phyloP scores from a whole-genome alignment of 1,140 invertebrate genomes.

The Babylonia areolata region DNA sequence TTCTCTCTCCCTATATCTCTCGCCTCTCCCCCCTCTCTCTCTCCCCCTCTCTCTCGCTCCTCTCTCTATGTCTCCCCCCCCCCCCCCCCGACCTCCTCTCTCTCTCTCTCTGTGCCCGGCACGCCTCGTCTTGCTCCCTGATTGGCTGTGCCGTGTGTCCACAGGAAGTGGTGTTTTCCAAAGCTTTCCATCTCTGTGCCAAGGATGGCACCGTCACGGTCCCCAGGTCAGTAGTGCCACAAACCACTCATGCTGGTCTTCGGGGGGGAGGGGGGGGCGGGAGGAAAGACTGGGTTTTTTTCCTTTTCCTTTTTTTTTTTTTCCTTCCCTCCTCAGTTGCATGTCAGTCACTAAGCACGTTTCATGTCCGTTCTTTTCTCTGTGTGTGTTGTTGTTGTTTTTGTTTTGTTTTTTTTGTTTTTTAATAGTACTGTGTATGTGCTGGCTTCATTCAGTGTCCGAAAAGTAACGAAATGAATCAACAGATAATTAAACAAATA shows the following conservation, averaged over 20 bases:
- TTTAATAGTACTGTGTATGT: no score
- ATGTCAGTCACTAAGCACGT: no score
- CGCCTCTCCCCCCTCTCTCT: not conserved
- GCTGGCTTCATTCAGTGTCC: no score
- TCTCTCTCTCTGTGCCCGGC: slow-evolving; percentile 9
- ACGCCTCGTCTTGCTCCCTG: not conserved
- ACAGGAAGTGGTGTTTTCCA: slow-evolving; percentile 61
- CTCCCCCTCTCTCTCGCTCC: not conserved
- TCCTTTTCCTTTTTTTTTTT: no score
- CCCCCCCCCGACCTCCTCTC: not conserved
- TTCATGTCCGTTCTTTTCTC: no score
- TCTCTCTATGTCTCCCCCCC: not conserved
- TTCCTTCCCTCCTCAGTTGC: no score
- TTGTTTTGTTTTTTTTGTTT: no score
- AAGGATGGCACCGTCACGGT: slow-evolving; percentile 61
- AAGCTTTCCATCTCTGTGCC: slow-evolving; percentile 61
- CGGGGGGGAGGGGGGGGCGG: no score
- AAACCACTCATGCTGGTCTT: no score
- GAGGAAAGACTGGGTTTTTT: no score
- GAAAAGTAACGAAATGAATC: no score
- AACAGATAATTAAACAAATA: no score
- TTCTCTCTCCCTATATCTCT: not conserved
- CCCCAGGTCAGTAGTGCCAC: slow-evolving; percentile 62
- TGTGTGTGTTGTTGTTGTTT: not conserved
- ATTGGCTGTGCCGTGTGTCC: slow-evolving; percentile 2